A percentile compares a stretch with the other conserved stretches of the same genome.
phyloP scores from a whole-genome alignment of 2,113 vertebrate species.

The Etheostoma cragini region DNA sequence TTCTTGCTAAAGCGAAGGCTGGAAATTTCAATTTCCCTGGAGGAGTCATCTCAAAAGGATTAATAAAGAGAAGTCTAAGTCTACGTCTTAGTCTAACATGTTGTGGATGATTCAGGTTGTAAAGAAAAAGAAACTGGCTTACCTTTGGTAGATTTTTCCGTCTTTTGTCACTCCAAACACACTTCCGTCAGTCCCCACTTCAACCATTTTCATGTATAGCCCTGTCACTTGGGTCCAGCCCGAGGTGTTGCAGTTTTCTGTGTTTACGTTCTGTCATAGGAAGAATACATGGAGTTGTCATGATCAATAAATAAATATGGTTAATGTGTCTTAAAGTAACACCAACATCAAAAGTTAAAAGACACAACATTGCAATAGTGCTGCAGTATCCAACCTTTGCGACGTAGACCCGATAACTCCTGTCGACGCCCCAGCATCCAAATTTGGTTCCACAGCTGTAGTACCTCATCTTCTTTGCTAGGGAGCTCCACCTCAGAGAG shows the following conservation, averaged over 20 bases:
- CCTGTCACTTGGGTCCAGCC: not conserved
- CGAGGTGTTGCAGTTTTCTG: not conserved
- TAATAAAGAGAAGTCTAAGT: no score
- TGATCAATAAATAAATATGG: not conserved
- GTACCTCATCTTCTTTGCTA: not conserved
- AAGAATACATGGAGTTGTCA: not conserved
- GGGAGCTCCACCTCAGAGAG: fast-evolving
- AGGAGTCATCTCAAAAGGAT: no score
- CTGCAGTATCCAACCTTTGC: slow-evolving; percentile 15
- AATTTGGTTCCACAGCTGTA: slow-evolving; percentile 20
- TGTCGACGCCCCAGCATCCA: slow-evolving; percentile 50
- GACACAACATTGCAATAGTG: fast-evolving
- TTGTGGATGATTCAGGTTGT: not conserved
- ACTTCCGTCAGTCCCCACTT: slow-evolving; percentile 44
- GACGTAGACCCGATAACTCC: fast-evolving
- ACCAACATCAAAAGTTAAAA: not conserved
- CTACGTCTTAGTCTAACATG: not conserved
- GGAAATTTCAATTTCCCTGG: no score
- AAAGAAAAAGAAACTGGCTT: not conserved
- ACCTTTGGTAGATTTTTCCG: slow-evolving; percentile 42
- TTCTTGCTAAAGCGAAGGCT: no score
- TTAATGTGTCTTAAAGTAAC: not conserved
- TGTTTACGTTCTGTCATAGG: not conserved
- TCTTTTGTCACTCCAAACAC: not conserved
- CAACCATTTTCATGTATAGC: slow-evolving; percentile 4